A percentile compares a stretch with the other conserved stretches of the same genome.
Conservation (phyloP, 1,140 invertebrate genomes). For the Zaprionus inermis region DNA sequence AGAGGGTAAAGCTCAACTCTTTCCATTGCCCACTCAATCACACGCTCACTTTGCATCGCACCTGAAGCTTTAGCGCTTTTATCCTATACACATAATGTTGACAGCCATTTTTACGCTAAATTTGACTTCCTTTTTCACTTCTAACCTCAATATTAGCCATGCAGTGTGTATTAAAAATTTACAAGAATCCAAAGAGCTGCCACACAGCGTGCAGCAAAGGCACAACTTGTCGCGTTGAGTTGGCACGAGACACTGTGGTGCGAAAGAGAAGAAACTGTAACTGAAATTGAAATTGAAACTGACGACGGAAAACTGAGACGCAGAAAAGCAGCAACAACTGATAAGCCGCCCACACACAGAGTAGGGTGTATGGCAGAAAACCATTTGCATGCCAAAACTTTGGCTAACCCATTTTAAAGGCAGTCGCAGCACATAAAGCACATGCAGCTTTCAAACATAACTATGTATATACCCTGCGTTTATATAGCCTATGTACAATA, state of each 20-base stretch:
- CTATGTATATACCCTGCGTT: no score
- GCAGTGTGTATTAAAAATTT: conserved; percentile 27
- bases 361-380: conserved; percentile 32
- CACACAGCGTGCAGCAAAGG: not conserved
- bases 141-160: conserved; percentile 23
- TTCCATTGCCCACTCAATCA: not conserved
- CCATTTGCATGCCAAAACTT: conserved; percentile 50
- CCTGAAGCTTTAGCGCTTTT: conserved; percentile 16
- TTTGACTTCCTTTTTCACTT: conserved; percentile 22
- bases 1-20: not conserved
- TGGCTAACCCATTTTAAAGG: conserved; percentile 34
- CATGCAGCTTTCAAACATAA: not conserved
- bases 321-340: conserved; percentile 35
- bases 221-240: conserved; percentile 55
- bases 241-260: conserved; percentile 56
- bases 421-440: conserved; percentile 15
- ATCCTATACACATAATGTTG: conserved; percentile 16
- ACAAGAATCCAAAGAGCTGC: conserved; percentile 14
- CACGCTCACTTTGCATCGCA: not conserved
- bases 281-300: not conserved
- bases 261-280: conserved; percentile 4
- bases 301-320: conserved; percentile 10
- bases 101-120: conserved; percentile 7
- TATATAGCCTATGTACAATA: not conserved
- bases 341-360: conserved; percentile 42